Conservation (phyloP, 2,888 invertebrate genomes). For the Drosophila birchii region DNA sequence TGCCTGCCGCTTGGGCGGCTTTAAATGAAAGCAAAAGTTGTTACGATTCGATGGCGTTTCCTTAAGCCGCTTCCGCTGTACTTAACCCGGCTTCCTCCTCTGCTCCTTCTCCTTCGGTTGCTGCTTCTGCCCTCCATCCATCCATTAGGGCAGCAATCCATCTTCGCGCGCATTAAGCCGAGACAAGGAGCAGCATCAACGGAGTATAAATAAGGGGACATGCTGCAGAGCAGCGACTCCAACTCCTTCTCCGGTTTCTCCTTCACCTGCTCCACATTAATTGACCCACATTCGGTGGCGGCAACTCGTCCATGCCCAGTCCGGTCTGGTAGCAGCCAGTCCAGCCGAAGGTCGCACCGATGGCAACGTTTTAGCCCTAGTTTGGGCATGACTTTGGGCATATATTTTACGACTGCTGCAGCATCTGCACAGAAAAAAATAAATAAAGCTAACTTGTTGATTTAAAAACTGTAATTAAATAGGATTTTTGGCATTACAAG, state of each 20-base stretch:
- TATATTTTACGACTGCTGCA: constrained; percentile 16
- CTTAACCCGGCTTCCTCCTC: constrained; percentile 18
- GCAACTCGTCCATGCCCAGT: constrained; percentile 54
- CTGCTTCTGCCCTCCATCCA: constrained; percentile 11
- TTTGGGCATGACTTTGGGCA: constrained; percentile 36
- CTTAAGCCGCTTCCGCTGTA: constrained; percentile 52
- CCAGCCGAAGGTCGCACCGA: constrained; percentile 47
- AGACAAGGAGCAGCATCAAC: constrained; percentile 29
- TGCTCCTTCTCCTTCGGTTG: not conserved
- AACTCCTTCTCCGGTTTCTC: constrained; percentile 37
- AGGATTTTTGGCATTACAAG: not conserved
- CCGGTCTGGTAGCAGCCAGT: constrained; percentile 24
- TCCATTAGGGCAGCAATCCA: constrained; percentile 68
- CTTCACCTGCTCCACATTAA: constrained; percentile 54
- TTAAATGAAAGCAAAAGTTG: constrained; percentile 79
- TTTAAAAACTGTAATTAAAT: not conserved
- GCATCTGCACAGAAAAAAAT: constrained; percentile 31
- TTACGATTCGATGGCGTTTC: constrained; percentile 72
- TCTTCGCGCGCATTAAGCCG: constrained; percentile 55
- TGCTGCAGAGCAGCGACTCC: constrained; percentile 51
- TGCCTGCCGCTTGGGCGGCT: constrained; percentile 60
- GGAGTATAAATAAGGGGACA: constrained; percentile 46
- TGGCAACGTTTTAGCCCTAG: constrained; percentile 31
- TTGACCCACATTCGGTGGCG: constrained; percentile 72
- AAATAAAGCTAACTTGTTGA: fast-evolving